phyloP scores from a whole-genome alignment of 1,140 invertebrate species.

The Drosophila jambulina region DNA sequence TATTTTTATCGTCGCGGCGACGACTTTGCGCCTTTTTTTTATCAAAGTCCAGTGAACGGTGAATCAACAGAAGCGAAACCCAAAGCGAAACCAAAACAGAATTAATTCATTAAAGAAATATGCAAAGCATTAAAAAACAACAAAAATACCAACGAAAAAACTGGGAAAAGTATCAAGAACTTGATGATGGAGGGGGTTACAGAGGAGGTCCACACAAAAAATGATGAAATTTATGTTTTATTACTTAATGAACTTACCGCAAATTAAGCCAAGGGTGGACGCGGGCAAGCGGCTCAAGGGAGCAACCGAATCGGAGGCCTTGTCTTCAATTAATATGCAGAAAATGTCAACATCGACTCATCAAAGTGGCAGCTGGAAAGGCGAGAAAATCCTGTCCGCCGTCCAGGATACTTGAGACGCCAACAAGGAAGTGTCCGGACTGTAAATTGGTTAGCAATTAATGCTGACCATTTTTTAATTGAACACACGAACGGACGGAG shows the following conservation, averaged over 20 bases:
- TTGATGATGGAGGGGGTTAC: slow-evolving; percentile 40
- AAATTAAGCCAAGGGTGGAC: slow-evolving; percentile 77
- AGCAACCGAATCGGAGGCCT: slow-evolving; percentile 29
- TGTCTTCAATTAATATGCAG: slow-evolving; percentile 81
- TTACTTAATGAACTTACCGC: slow-evolving; percentile 84
- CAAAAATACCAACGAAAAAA: slow-evolving; percentile 34
- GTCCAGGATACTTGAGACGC: slow-evolving; percentile 38
- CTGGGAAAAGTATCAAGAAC: slow-evolving; percentile 58
- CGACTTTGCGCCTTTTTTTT: slow-evolving; percentile 75
- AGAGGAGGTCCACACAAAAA: slow-evolving; percentile 19
- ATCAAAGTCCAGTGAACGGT: slow-evolving; percentile 80
- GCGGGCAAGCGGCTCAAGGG: slow-evolving; percentile 14
- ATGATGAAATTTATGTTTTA: slow-evolving; percentile 81
- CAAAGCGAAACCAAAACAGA: slow-evolving; percentile 78
- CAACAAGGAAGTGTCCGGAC: slow-evolving; percentile 42
- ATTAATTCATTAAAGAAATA: slow-evolving; percentile 84
- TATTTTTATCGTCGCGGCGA: slow-evolving; percentile 59
- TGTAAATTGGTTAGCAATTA: slow-evolving; percentile 78
- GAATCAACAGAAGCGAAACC: slow-evolving; percentile 79
- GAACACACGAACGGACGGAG: slow-evolving; percentile 53
- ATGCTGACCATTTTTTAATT: slow-evolving; percentile 68
- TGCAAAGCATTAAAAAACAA: slow-evolving; percentile 74
- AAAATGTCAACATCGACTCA: slow-evolving; percentile 77
- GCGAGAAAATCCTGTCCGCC: slow-evolving; percentile 33
- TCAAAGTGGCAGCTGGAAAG: slow-evolving; percentile 43